These are phyloP conservation scores for Xanthia icteritia DNA, from an alignment of 2,888 invertebrate species.

Conservation along the genomic window DNA sequence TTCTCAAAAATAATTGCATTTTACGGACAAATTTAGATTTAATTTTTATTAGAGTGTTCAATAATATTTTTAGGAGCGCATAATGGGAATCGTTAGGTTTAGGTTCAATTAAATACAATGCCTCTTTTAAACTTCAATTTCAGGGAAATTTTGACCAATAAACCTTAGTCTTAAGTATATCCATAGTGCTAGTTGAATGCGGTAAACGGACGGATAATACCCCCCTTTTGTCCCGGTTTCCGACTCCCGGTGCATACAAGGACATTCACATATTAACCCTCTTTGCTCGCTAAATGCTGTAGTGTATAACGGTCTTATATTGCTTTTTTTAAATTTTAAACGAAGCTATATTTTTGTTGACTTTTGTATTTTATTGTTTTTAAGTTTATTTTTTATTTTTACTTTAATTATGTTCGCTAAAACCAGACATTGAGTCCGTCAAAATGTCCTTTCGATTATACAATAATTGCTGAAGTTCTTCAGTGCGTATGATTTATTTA, in stretches of 20 bases:
- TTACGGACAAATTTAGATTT: too few species aligned
- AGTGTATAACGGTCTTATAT: constrained; percentile 2
- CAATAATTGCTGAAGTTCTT: too few species aligned
- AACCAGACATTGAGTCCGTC: too few species aligned
- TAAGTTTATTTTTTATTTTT: too few species aligned
- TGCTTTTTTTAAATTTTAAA: constrained; percentile 3
- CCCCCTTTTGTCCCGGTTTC: constrained; percentile 20
- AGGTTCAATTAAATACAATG: too few species aligned
- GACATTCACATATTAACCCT: constrained; percentile 43
- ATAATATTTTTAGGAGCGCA: too few species aligned
- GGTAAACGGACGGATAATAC: constrained; percentile 8
- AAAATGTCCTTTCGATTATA: too few species aligned
- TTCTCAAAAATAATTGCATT: too few species aligned
- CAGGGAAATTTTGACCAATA: not conserved
- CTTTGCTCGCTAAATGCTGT: constrained; percentile 23
- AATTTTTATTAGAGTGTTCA: too few species aligned
- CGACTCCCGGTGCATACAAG: constrained; percentile 10
- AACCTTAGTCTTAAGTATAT: not conserved
- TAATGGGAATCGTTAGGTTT: too few species aligned
- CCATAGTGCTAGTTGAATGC: not conserved
- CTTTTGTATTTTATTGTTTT: not conserved
- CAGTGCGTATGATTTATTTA: not conserved
- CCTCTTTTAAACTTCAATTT: not conserved
- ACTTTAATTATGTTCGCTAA: too few species aligned
- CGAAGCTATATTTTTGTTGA: not conserved